Evolutionary conservation across 2,113 vertebrate species (phyloP).

Genomic region (Pachycephala philippinensis): DNA sequence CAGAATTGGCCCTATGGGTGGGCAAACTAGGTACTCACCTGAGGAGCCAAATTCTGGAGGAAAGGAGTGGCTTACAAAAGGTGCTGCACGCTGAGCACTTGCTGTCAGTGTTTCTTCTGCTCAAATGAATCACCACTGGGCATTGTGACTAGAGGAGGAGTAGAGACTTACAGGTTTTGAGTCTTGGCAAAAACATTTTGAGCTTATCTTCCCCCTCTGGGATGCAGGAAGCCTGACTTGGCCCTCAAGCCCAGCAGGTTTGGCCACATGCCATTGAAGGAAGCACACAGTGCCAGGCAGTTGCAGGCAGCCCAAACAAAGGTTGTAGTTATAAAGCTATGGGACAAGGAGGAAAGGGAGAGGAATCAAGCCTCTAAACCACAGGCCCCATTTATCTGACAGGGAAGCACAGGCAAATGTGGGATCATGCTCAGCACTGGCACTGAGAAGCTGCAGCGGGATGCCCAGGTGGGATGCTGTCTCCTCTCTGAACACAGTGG

Average conservation of each 20-base stretch:
- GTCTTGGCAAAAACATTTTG: not conserved
- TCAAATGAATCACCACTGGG: not conserved
- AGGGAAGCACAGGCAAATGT: not conserved
- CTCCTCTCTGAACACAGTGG: not conserved
- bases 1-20: not conserved
- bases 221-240: not conserved
- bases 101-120: not conserved
- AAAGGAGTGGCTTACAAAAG: not conserved
- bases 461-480: not conserved
- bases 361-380: not conserved
- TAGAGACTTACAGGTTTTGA: not conserved
- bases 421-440: not conserved
- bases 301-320: not conserved
- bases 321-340: accelerated
- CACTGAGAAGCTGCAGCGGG: accelerated
- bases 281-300: accelerated
- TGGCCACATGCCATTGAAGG: not conserved
- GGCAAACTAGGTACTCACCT: not conserved
- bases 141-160: not conserved
- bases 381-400: not conserved
- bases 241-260: not conserved
- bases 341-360: not conserved
- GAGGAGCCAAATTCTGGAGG: not conserved
- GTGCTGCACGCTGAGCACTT: accelerated
- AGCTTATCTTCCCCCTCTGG: not conserved